A percentile compares a stretch with the other conserved stretches of the same genome.
Evolutionary conservation across 92 coral and sea anemone species (phyloP).

Genomic region (Meandrina meandrites): DNA sequence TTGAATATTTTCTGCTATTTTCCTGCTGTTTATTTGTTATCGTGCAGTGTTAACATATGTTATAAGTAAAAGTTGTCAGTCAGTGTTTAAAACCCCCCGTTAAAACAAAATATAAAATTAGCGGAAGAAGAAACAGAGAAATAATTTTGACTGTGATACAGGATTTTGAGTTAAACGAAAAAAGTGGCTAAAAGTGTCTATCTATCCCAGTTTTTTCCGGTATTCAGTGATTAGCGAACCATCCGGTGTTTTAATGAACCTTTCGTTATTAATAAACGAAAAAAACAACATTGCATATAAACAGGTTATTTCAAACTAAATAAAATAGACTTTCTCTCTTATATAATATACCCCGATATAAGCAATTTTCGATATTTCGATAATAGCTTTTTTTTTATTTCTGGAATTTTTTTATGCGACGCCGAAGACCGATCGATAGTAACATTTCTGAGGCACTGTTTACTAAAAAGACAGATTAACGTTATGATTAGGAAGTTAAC

Average conservation of each 20-base stretch:
- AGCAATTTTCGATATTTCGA: not conserved
- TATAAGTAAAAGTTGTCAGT: not conserved
- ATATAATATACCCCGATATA: too few relatives aligned
- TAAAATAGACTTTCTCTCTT: too few relatives aligned
- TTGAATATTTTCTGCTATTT: not conserved
- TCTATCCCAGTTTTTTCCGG: not conserved
- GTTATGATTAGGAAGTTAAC: not conserved
- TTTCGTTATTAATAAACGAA: not conserved
- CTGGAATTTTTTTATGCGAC: not conserved
- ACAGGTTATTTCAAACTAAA: not conserved
- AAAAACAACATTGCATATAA: too few relatives aligned
- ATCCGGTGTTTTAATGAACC: not conserved
- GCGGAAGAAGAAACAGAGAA: not conserved
- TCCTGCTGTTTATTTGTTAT: not conserved
- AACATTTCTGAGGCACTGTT: not conserved
- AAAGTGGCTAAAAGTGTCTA: not conserved
- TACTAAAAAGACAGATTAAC: not conserved
- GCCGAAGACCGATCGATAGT: not conserved
- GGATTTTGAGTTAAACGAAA: not conserved
- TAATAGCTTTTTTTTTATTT: too few relatives aligned
- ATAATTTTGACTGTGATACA: not conserved
- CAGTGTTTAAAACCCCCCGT: not conserved
- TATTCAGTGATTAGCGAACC: not conserved
- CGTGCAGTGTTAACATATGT: not conserved
- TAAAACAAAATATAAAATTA: not conserved